These are phyloP conservation scores for Mus minutoides DNA, from an alignment of 2,797 vertebrate genomes.

Conservation along the genomic window DNA sequence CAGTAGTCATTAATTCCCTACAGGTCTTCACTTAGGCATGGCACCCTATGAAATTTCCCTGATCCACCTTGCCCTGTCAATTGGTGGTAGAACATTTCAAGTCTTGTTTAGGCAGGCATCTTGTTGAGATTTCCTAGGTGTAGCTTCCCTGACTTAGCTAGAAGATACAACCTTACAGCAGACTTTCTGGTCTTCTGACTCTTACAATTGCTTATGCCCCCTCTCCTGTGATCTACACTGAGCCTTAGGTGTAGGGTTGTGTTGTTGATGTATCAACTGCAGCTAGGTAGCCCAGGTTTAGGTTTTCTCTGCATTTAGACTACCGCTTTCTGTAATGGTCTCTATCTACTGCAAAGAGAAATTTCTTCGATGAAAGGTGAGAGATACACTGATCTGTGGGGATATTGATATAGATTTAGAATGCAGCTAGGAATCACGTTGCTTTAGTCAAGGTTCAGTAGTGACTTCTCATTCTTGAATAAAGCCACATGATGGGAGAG, in stretches of 20 bases:
- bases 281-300: not conserved
- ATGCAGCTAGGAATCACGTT: too few relatives aligned
- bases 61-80: not conserved
- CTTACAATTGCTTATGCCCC: not conserved
- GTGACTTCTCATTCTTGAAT: not conserved
- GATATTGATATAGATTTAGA: not conserved
- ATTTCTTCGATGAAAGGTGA: not conserved
- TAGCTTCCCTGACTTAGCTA: not conserved
- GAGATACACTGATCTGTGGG: not conserved
- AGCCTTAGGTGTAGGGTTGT: not conserved
- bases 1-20: not conserved
- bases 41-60: not conserved
- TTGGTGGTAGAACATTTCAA: not conserved
- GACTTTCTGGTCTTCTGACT: not conserved
- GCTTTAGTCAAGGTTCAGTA: not conserved
- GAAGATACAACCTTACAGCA: not conserved
- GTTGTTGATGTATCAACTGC: not conserved
- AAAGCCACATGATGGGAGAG: not conserved
- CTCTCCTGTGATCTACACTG: not conserved
- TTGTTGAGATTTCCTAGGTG: not conserved
- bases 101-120: not conserved
- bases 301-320: not conserved
- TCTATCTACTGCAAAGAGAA: not conserved
- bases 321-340: not conserved
- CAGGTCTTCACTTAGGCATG: too few relatives aligned